Evolutionary conservation across 2,888 invertebrate genomes (phyloP).

Genomic region (Drosophila recens): DNA sequence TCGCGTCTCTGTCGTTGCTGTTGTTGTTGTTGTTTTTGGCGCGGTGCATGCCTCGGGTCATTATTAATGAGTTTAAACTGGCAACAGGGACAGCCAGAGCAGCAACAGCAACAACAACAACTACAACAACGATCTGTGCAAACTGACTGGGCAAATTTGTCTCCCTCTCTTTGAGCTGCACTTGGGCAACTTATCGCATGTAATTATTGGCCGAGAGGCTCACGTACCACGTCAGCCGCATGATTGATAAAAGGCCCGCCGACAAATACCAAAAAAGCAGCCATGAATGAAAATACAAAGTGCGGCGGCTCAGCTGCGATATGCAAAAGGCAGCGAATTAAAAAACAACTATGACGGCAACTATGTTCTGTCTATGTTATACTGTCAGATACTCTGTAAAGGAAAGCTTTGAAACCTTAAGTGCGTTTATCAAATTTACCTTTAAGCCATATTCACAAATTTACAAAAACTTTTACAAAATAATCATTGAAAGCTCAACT

Average conservation of each 20-base stretch:
- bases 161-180: conserved; percentile 41
- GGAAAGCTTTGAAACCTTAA: background rate
- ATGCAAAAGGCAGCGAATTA: conserved; percentile 54
- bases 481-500: too few species aligned
- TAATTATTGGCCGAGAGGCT: conserved; percentile 76
- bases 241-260: conserved; percentile 77
- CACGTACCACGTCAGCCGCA: conserved; percentile 68
- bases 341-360: background rate
- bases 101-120: conserved; percentile 19
- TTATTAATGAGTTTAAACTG: conserved; percentile 76
- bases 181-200: conserved; percentile 76
- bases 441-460: background rate
- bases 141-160: conserved; percentile 38
- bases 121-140: conserved; percentile 5
- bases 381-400: conserved; percentile 18
- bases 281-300: conserved; percentile 78
- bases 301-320: conserved; percentile 56
- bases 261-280: conserved; percentile 74
- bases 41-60: conserved; percentile 64
- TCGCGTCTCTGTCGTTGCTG: conserved; percentile 20
- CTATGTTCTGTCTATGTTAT: background rate
- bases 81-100: conserved; percentile 50
- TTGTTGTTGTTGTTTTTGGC: conserved; percentile 29
- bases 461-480: too few species aligned
- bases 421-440: too few species aligned